Percentiles rank a stretch among this genome's conserved stretches.
Conservation (phyloP, 2,888 invertebrate genomes). For the Melanostoma mellinum region DNA sequence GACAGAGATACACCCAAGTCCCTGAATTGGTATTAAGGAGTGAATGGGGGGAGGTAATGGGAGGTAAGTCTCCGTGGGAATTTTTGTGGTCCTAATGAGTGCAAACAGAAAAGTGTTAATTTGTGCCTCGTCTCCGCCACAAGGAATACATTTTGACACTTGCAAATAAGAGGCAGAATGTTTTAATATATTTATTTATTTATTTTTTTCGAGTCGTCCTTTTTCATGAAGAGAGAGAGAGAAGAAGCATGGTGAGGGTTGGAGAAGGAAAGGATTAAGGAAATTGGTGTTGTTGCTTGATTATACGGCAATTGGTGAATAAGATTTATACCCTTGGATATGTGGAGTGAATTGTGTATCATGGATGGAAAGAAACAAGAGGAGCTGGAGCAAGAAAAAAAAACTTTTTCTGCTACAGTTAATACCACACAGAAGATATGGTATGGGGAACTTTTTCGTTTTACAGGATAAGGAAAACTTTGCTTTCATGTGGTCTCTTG, state of each 20-base stretch:
- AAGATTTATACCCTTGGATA: constrained; percentile 26
- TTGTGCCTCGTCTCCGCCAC: constrained; percentile 53
- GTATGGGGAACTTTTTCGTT: constrained; percentile 31
- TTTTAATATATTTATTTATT: constrained; percentile 43
- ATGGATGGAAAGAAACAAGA: constrained; percentile 9
- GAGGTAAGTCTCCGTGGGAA: constrained; percentile 56
- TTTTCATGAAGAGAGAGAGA: neutral
- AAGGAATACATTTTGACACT: constrained; percentile 69
- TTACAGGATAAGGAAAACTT: constrained; percentile 51
- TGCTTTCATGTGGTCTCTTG: constrained; percentile 57
- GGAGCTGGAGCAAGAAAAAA: neutral
- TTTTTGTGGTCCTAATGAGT: constrained; percentile 70
- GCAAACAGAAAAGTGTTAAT: constrained; percentile 71
- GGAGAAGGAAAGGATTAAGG: constrained; percentile 25
- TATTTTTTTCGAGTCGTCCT: constrained; percentile 6
- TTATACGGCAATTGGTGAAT: constrained; percentile 27
- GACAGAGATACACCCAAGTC: constrained; percentile 16
- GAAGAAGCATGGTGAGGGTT: neutral
- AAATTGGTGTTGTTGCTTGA: constrained; percentile 30
- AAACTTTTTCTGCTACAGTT: constrained; percentile 25
- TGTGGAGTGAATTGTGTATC: constrained; percentile 4
- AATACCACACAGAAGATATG: constrained; percentile 27
- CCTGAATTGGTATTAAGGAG: neutral
- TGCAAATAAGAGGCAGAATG: constrained; percentile 61
- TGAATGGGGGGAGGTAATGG: neutral